Evolutionary conservation across 1,140 invertebrate species (phyloP).

Genomic region (Holcopasites calliopsidis): DNA sequence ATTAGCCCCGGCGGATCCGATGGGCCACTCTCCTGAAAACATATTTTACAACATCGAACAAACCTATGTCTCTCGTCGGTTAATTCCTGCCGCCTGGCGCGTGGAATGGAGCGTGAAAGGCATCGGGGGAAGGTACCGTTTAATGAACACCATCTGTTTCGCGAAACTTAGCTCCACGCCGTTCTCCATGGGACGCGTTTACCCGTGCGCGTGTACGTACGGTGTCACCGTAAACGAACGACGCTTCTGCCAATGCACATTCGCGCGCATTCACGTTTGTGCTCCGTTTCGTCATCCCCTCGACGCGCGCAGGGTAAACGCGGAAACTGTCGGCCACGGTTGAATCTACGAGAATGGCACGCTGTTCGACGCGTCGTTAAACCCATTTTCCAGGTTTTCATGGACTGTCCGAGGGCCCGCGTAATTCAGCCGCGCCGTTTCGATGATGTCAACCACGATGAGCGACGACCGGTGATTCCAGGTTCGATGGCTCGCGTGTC

Average conservation of each 20-base stretch:
- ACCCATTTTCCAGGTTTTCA: constrained; percentile 5
- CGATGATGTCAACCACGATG: background rate
- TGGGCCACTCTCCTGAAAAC: too few relatives aligned
- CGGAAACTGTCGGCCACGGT: constrained; percentile 22
- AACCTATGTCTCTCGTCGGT: too few relatives aligned
- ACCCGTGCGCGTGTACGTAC: background rate
- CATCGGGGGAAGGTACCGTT: background rate
- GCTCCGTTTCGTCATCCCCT: constrained; percentile 4
- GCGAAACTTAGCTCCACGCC: constrained; percentile 4
- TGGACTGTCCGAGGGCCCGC: background rate
- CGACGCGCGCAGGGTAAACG: background rate
- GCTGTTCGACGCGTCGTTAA: constrained; percentile 27
- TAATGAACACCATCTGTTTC: constrained; percentile 40
- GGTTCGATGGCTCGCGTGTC: background rate
- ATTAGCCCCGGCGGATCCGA: background rate
- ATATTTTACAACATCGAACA: background rate
- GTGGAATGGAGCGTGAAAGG: background rate
- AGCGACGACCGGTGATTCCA: background rate
- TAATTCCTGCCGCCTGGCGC: background rate
- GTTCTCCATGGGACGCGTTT: background rate
- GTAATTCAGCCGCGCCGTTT: constrained; percentile 1
- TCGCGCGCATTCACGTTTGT: too few relatives aligned
- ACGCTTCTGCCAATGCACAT: too few relatives aligned
- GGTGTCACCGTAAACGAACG: too few relatives aligned
- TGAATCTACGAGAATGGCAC: constrained; percentile 8